These are phyloP conservation scores for Pipa parva DNA, from an alignment of 2,113 vertebrate genomes.

Conservation along the genomic window DNA sequence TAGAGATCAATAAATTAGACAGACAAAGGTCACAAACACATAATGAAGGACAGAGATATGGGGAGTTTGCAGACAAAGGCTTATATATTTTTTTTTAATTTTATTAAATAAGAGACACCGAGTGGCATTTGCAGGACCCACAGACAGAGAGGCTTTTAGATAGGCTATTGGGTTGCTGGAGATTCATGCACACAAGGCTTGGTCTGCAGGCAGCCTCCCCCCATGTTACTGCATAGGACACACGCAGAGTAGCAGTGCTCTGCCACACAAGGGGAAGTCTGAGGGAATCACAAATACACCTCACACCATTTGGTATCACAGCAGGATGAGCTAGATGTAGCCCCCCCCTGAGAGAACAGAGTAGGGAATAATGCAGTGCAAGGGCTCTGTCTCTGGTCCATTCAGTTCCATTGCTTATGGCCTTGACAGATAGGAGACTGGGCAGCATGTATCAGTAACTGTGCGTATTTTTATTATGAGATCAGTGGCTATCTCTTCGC, in stretches of 20 bases:
- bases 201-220: constrained; percentile 38
- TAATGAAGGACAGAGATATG: neutral
- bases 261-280: constrained; percentile 31
- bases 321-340: constrained; percentile 29
- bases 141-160: constrained; percentile 12
- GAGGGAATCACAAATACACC: constrained; percentile 35
- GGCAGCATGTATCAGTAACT: constrained; percentile 17
- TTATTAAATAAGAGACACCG: too few species aligned
- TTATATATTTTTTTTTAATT: too few species aligned
- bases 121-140: neutral
- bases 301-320: constrained; percentile 40
- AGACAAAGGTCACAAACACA: neutral
- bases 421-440: constrained; percentile 6
- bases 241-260: constrained; percentile 32
- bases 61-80: neutral
- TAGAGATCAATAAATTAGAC: constrained; percentile 7
- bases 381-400: constrained; percentile 6
- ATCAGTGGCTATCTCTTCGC: constrained; percentile 22
- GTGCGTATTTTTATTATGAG: constrained; percentile 11
- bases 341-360: constrained; percentile 35
- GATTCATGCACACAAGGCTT: constrained; percentile 43
- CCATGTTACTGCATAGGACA: constrained; percentile 41
- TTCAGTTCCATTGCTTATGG: constrained; percentile 17
- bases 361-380: neutral
- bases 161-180: constrained; percentile 34